phyloP scores from a whole-genome alignment of 1,140 invertebrate genomes.

The Drosophila nigrodunni region DNA sequence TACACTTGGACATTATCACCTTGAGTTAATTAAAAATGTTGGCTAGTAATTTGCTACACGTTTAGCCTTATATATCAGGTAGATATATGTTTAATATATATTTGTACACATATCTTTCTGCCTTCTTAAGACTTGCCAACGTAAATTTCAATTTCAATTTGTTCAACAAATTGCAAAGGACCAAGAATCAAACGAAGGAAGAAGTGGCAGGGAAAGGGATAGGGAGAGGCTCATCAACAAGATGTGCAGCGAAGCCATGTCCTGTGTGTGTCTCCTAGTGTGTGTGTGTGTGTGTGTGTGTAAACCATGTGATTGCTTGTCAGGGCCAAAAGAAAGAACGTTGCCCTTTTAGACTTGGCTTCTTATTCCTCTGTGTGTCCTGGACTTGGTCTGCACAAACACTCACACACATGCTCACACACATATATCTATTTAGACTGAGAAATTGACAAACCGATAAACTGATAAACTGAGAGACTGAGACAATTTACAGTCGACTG shows the following conservation, averaged over 20 bases:
- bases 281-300: slow-evolving; percentile 7
- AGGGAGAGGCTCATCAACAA: slow-evolving; percentile 1
- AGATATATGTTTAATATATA: slow-evolving; percentile 16
- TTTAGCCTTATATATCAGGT: not conserved
- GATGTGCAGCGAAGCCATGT: slow-evolving; percentile 7
- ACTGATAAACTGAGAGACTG: not conserved
- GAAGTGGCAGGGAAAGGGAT: not conserved
- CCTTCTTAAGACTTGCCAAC: slow-evolving; percentile 30
- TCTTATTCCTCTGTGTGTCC: slow-evolving; percentile 6
- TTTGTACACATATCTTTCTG: slow-evolving; percentile 30
- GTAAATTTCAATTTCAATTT: slow-evolving; percentile 67
- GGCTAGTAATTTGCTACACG: slow-evolving; percentile 42
- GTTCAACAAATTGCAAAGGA: slow-evolving; percentile 49
- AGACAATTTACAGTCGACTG: slow-evolving; percentile 51
- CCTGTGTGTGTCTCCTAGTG: not conserved
- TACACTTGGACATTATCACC: slow-evolving; percentile 37
- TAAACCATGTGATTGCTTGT: slow-evolving; percentile 35
- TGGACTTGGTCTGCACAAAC: slow-evolving; percentile 2
- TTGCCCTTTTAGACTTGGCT: slow-evolving; percentile 47
- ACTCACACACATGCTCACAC: not conserved
- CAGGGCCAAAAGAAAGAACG: slow-evolving; percentile 38
- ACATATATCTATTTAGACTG: not conserved
- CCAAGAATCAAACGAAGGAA: slow-evolving; percentile 23
- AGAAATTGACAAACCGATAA: too few relatives aligned
- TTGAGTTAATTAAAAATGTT: slow-evolving; percentile 76